These are phyloP conservation scores for Tricholauxania praeusta DNA, from an alignment of 2,888 invertebrate species.

Conservation along the genomic window DNA sequence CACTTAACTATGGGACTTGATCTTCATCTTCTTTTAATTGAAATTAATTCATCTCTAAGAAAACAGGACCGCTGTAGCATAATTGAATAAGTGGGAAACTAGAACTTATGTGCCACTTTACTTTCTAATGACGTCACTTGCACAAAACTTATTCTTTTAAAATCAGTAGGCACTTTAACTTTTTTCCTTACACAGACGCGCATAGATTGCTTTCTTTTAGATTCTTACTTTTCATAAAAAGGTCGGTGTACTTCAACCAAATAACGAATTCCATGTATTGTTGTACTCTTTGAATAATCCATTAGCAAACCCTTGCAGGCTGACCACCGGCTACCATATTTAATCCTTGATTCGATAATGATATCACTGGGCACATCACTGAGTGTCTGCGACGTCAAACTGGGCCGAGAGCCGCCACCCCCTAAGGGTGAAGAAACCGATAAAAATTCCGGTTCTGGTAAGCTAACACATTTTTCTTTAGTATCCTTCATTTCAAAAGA, in stretches of 20 bases:
- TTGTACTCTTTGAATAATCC: conserved; percentile 63
- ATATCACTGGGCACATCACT: conserved; percentile 66
- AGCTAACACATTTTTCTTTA: conserved; percentile 39
- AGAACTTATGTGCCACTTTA: too few species aligned
- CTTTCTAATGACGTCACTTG: too few species aligned
- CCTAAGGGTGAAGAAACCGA: conserved; percentile 24
- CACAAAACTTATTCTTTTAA: too few species aligned
- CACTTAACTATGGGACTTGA: too few species aligned
- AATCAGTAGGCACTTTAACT: too few species aligned
- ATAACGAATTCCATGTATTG: conserved; percentile 65
- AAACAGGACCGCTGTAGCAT: too few species aligned
- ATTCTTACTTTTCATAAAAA: conserved; percentile 60
- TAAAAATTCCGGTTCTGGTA: conserved; percentile 52
- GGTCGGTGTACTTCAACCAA: conserved; percentile 64
- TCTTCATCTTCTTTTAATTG: too few species aligned
- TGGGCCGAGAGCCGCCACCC: conserved; percentile 43
- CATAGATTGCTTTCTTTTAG: not conserved
- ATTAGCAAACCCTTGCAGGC: conserved; percentile 61
- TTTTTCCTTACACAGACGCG: not conserved
- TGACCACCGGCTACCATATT: conserved; percentile 60
- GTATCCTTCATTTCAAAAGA: conserved; percentile 1
- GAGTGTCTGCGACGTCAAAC: conserved; percentile 59
- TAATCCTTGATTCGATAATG: conserved; percentile 62
- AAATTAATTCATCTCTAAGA: too few species aligned
- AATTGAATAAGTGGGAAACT: too few species aligned